Percentiles rank a stretch among this genome's conserved stretches.
Conservation (phyloP, 2,888 invertebrate genomes). For the Merodon equestris region DNA sequence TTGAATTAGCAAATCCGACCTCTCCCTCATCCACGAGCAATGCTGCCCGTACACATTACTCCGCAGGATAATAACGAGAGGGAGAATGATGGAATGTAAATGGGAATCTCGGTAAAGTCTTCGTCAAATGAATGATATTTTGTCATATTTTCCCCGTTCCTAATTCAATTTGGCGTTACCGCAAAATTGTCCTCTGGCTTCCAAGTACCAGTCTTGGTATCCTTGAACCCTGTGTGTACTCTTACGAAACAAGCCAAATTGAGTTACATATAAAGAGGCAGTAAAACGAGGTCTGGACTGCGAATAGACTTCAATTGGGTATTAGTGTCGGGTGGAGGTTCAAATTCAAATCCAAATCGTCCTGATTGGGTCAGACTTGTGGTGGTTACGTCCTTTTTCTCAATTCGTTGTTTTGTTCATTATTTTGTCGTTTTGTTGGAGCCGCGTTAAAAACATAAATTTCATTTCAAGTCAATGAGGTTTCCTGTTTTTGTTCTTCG, state of each 20-base stretch:
- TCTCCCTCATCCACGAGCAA: conserved; percentile 10
- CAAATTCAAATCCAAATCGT: conserved; percentile 47
- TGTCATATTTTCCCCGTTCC: conserved; percentile 59
- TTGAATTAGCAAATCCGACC: conserved; percentile 46
- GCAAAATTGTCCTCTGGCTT: conserved; percentile 23
- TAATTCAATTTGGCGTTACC: conserved; percentile 58
- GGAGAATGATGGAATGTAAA: conserved; percentile 13
- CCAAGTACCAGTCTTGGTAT: background rate
- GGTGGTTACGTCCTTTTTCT: conserved; percentile 50
- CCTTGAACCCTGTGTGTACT: too few relatives aligned
- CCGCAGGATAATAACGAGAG: conserved; percentile 24
- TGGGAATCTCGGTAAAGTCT: conserved; percentile 11
- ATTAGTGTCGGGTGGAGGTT: conserved; percentile 58
- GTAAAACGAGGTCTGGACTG: background rate
- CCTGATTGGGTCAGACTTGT: conserved; percentile 61
- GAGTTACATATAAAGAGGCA: conserved; percentile 43
- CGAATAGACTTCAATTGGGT: conserved; percentile 49
- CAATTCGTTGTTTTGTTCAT: conserved; percentile 21
- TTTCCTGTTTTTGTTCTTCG: conserved; percentile 57
- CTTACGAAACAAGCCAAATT: conserved; percentile 57
- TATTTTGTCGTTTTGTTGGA: conserved; percentile 10
- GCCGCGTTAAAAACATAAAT: conserved; percentile 60
- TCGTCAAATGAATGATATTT: conserved; percentile 46
- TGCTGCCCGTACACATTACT: conserved; percentile 35
- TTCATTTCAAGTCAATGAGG: conserved; percentile 62